phyloP scores from a whole-genome alignment of 92 coral and sea anemone species.

The Zoanthus gigantus region DNA sequence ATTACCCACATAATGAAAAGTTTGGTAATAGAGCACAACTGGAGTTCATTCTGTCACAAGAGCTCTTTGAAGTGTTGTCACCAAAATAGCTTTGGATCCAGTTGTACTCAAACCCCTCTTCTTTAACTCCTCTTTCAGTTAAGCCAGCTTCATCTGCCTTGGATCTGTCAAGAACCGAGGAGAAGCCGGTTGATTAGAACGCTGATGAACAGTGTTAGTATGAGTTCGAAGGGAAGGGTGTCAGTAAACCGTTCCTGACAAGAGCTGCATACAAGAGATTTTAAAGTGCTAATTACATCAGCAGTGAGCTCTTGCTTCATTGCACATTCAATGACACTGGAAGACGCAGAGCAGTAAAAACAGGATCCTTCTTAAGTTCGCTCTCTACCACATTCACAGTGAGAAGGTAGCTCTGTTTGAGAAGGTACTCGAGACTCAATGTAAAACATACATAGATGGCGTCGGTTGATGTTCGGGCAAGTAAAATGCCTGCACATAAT shows the following conservation, averaged over 20 bases:
- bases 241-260: slow-evolving; percentile 21
- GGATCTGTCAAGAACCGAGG: not conserved
- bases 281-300: slow-evolving; percentile 14
- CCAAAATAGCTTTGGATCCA: not conserved
- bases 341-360: not conserved
- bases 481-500: slow-evolving; percentile 71
- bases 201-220: not conserved
- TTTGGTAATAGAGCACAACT: not conserved
- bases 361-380: not conserved
- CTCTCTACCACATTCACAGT: slow-evolving; percentile 18
- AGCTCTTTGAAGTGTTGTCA: slow-evolving; percentile 11
- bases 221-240: not conserved
- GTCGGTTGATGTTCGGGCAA: slow-evolving; percentile 66
- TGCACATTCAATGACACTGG: not conserved
- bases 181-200: not conserved
- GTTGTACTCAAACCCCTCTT: not conserved
- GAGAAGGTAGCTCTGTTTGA: not conserved
- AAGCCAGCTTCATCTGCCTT: not conserved
- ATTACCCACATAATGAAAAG: slow-evolving; percentile 9
- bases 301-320: slow-evolving; percentile 11
- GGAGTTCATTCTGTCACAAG: slow-evolving; percentile 3
- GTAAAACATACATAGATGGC: slow-evolving; percentile 44
- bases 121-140: not conserved
- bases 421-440: slow-evolving; percentile 18
- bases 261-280: not conserved